Conservation (phyloP, 2,113 vertebrate species). For the Cyphomyrus discorhynchus region DNA sequence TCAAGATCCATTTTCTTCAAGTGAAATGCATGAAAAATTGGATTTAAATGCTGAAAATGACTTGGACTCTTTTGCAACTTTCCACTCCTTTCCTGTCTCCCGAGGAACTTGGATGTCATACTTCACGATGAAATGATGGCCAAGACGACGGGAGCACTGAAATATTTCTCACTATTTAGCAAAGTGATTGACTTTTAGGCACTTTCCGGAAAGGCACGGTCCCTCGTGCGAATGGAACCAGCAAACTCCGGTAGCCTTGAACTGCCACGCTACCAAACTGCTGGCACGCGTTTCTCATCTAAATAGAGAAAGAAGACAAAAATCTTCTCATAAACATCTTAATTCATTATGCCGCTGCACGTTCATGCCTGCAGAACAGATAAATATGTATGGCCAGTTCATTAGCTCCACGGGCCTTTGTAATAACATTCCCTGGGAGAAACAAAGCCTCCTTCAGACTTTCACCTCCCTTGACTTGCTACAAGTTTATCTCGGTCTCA, state of each 20-base stretch:
- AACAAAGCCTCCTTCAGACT: neutral
- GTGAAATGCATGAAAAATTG: slow-evolving; percentile 4
- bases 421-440: neutral
- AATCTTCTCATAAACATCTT: neutral
- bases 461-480: neutral
- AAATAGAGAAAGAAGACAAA: neutral
- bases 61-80: neutral
- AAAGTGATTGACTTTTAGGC: neutral
- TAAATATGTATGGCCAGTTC: neutral
- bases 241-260: neutral
- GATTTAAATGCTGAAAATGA: neutral
- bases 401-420: neutral
- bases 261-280: neutral
- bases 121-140: neutral
- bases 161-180: neutral
- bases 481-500: neutral
- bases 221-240: neutral
- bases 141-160: neutral
- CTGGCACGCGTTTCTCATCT: neutral
- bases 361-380: neutral
- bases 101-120: neutral
- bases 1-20: neutral
- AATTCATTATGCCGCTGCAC: neutral
- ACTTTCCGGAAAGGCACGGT: neutral
- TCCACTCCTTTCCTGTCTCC: neutral